A percentile compares a stretch with the other conserved stretches of the same genome.
Evolutionary conservation across 2,888 invertebrate genomes (phyloP).

Genomic region (Stratiomys singularior): DNA sequence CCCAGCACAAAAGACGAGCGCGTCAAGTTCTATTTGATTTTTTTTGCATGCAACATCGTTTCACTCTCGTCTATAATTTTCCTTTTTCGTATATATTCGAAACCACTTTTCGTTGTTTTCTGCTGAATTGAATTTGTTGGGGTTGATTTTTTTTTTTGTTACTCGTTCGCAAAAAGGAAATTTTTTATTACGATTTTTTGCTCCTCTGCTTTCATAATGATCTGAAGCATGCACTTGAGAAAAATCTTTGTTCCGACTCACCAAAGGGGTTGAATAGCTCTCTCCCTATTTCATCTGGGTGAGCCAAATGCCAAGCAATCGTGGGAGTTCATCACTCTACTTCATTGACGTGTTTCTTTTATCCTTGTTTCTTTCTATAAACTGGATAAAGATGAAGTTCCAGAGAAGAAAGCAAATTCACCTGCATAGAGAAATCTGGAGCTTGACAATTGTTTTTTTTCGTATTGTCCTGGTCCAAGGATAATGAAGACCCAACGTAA

Average conservation of each 20-base stretch:
- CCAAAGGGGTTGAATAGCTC: slow-evolving; percentile 32
- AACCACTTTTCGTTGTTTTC: slow-evolving; percentile 41
- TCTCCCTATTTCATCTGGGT: background rate
- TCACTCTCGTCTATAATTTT: slow-evolving; percentile 33
- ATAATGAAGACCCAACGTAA: slow-evolving; percentile 47
- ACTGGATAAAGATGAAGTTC: background rate
- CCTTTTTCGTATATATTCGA: slow-evolving; percentile 27
- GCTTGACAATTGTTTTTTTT: slow-evolving; percentile 50
- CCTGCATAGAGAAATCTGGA: slow-evolving; percentile 39
- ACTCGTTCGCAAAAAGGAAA: slow-evolving; percentile 21
- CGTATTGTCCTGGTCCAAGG: slow-evolving; percentile 50
- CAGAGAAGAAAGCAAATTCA: background rate
- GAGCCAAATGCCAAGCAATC: background rate
- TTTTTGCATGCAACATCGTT: background rate
- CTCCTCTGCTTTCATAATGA: slow-evolving; percentile 35
- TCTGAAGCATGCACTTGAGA: slow-evolving; percentile 49
- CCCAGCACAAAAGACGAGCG: background rate
- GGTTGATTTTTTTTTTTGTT: slow-evolving; percentile 35
- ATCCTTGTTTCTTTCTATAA: background rate
- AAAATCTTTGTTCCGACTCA: slow-evolving; percentile 52
- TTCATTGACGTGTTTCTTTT: no score
- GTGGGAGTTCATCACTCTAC: slow-evolving; percentile 26
- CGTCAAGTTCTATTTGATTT: background rate
- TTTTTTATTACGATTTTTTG: slow-evolving; percentile 33
- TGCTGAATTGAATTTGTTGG: slow-evolving; percentile 36